Evolutionary conservation across 1,140 invertebrate genomes (phyloP), one percentile per base, ranked within the genome.

Genomic region (Lethocerus indicus): DNA sequence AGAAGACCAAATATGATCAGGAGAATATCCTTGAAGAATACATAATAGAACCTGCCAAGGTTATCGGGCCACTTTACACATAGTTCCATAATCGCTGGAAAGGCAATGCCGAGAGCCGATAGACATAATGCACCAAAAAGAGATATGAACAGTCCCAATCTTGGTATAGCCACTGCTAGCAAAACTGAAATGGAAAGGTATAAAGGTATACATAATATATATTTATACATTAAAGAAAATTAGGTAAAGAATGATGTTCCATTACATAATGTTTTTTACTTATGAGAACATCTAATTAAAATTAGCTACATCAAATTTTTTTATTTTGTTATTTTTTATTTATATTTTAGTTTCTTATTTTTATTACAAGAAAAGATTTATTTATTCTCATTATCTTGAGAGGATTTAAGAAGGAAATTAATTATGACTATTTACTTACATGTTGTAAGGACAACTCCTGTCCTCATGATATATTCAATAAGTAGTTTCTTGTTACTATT

Each of bases 61-160:
- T 63, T 58, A 24, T 71, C 62, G 0, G 72, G 68, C 63, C 73
- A 78, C 36, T 68, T 59, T 2, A 75, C 60, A 58, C 83, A 73
- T 20, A 80, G 69, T 58, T 91, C 83, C 56, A 92, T 81, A 20
- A 87, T 62, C 1, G 82, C 82, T 13, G 88, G 88, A 59, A 91
- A 83, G 6, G 87, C 78, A 9, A 91, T 70, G 0, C 85, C 83
- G 21, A 90, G 70, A 12, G 82, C 75, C 4, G 83, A 83, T 16
- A 85, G 72, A 47, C 80, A 81, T 13, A 89, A 67, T 0, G 88
- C 83, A 16, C 88, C 88, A 47, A 90, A 81, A 35, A 89, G 66
- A 0, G 86, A 81, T 51, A 93, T 92, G 61, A 91, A 79, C 1
- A 87, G 68, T 18, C 83, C 85, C 39, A 93, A 67, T 43, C 79